Evolutionary conservation across 30 jellyfish, hydroid and myxozoan genomes (phyloP).

Genomic region (Hydractinia symbiolongicarpus): DNA sequence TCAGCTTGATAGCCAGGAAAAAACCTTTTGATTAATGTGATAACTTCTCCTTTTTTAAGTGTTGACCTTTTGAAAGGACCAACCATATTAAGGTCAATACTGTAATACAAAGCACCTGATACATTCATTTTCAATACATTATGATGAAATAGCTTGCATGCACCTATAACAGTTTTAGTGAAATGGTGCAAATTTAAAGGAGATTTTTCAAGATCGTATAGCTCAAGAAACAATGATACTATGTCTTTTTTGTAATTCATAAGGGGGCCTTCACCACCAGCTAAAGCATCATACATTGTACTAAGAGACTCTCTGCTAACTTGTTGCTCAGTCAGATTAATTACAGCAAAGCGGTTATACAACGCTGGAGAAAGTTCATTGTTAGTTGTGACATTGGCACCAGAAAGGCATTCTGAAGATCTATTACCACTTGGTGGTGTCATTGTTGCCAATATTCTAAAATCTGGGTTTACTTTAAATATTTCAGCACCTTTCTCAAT

Average conservation of each 20-base stretch:
- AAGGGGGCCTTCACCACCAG: neutral
- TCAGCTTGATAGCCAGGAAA: neutral
- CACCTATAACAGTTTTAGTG: constrained; percentile 1
- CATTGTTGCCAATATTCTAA: constrained; percentile 24
- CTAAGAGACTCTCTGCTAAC: neutral
- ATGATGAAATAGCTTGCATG: neutral
- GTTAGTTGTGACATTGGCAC: constrained; percentile 16
- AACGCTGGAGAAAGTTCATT: constrained; percentile 24
- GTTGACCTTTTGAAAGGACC: neutral
- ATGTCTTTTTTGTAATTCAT: neutral
- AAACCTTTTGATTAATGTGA: neutral
- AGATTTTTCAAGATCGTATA: neutral
- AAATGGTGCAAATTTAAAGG: constrained; percentile 2
- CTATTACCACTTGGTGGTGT: constrained; percentile 9
- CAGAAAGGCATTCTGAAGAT: constrained; percentile 15
- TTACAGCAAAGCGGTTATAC: constrained; percentile 8
- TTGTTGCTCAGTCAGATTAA: neutral
- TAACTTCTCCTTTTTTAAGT: neutral
- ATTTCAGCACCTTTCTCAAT: neutral
- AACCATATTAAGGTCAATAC: constrained; percentile 1
- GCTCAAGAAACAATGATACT: neutral
- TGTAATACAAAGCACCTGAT: neutral
- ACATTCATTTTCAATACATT: neutral
- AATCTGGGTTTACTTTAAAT: neutral
- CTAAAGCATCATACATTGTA: neutral